Conservation (phyloP, 1,140 invertebrate genomes). For the Formica selysi region DNA sequence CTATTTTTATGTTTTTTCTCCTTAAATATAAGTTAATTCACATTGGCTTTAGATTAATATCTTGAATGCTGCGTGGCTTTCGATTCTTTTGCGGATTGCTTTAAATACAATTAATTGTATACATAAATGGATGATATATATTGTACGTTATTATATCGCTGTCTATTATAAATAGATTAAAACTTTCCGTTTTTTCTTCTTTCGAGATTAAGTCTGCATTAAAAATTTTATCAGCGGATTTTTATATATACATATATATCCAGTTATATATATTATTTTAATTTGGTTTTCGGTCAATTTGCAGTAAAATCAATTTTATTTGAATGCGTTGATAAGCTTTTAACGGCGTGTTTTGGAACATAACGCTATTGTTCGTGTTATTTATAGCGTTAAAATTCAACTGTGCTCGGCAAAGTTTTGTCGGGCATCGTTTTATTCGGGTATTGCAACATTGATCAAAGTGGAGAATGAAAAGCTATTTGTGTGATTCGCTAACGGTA, state of each 20-base stretch:
- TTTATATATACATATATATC: neutral
- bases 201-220: neutral
- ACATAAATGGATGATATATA: neutral
- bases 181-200: neutral
- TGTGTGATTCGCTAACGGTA: constrained; percentile 19
- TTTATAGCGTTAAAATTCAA: constrained; percentile 47
- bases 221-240: neutral
- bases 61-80: neutral
- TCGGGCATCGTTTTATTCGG: neutral
- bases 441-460: constrained; percentile 17
- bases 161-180: neutral
- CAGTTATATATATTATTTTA: constrained; percentile 1
- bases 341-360: constrained; percentile 17
- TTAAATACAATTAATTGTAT: neutral
- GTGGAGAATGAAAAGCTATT: constrained; percentile 38
- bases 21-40: neutral
- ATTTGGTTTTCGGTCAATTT: neutral
- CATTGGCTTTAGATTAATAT: neutral
- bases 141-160: neutral
- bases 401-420: neutral
- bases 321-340: constrained; percentile 8
- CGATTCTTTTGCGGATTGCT: neutral
- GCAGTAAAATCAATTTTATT: neutral
- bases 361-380: constrained; percentile 25
- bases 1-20: neutral